Base-by-base conservation (phyloP, 2,888 invertebrate species). In the Meandrusa payeni region DNA sequence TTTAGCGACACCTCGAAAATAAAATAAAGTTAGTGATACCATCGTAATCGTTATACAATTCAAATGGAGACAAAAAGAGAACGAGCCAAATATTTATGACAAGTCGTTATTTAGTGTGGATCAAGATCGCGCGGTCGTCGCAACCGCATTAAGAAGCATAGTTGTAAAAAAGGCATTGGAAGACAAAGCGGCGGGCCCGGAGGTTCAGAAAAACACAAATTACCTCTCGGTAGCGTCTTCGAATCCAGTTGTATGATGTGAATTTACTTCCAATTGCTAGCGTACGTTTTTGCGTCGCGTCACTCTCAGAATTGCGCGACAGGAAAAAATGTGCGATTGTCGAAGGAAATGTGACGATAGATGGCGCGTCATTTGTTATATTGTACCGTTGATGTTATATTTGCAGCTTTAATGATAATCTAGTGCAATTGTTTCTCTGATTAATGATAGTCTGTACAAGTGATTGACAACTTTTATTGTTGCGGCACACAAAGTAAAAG, bases 191-290 rank as follows among this genome's bases (percentile, higher is more conserved):
- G 62, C 64, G 53, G 54, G 51, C 55, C 52, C 57, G 61, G 52
- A 57, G 58, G 47, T 15, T 54, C 53, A 74, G 73, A 82, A 86
- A 85, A 86, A 85, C 76, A 69, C 73, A 80, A 83, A 80, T 85
- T 76, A 70, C 74, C 53, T 53, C 51, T 57, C 58, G 61, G 69
- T 69, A 70, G 65, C 69, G 68, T 69, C 67, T 77, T 78, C 73
- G 69, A 76, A 78, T 83, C 82, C 69, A 76, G 77, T 61, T 73
- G 66, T 65, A 65, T 64, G 57, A 64, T 69, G 66, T 54, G 61
- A 68, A 64, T 75, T 72, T 73, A 74, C 75, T 71, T 69, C 66
- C 69, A 67, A 70, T 63, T 55, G 47, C 50, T 41, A 41, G 20
- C 33, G 23, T 22, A 38, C 47, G 54, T 71, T 74, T 76, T 69